Conservation (phyloP, 2,797 vertebrate species). For the Masticophis lateralis region DNA sequence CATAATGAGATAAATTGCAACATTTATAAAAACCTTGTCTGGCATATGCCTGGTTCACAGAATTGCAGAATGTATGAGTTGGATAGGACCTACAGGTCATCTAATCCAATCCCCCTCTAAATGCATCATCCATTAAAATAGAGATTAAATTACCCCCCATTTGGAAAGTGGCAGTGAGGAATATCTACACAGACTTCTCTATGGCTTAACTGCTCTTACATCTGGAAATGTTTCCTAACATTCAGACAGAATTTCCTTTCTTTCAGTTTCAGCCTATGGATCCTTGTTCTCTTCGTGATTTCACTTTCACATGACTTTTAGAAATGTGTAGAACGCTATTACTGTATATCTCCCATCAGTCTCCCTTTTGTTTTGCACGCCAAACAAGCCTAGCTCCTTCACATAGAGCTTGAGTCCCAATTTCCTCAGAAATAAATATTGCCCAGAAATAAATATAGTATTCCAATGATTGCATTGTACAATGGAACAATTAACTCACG, state of each 20-base stretch:
- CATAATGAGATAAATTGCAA: not conserved
- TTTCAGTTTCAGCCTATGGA: not conserved
- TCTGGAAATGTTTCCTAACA: not conserved
- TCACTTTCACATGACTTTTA: not conserved
- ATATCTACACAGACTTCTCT: not conserved
- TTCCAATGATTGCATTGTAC: not conserved
- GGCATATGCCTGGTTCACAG: not conserved
- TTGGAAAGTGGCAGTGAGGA: not conserved
- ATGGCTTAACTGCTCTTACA: not conserved
- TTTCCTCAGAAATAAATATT: not conserved
- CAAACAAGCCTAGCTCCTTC: not conserved
- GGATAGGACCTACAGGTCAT: not conserved
- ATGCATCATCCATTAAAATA: not conserved
- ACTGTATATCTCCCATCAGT: not conserved
- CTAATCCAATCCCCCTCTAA: not conserved
- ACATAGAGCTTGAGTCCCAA: not conserved
- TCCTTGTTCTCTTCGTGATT: not conserved
- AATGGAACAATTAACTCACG: not conserved
- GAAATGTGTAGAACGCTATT: not conserved
- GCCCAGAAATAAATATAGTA: not conserved
- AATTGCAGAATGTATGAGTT: not conserved
- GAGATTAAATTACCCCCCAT: not conserved
- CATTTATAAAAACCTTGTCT: not conserved
- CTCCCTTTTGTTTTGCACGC: not conserved
- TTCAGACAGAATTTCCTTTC: not conserved